A percentile compares a stretch with the other conserved stretches of the same genome.
These are phyloP conservation scores for Drosophila pallidifrons DNA, from an alignment of 1,140 invertebrate species.

Conservation along the genomic window DNA sequence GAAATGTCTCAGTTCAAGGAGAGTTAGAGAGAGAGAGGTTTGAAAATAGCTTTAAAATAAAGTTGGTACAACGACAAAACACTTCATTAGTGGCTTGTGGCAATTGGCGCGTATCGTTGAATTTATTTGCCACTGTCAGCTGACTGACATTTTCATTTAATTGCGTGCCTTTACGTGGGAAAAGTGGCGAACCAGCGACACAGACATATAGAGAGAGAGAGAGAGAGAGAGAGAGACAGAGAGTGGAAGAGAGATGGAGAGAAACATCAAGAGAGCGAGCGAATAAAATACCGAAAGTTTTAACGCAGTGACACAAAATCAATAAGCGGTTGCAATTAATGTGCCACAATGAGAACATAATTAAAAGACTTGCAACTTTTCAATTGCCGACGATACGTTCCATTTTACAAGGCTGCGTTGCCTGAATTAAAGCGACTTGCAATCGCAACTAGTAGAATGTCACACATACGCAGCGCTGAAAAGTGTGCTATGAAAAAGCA, in stretches of 20 bases:
- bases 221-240: neutral
- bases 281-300: slow-evolving; percentile 39
- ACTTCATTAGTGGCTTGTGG: slow-evolving; percentile 51
- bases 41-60: slow-evolving; percentile 20
- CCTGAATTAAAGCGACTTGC: slow-evolving; percentile 1
- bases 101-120: slow-evolving; percentile 51
- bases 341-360: slow-evolving; percentile 35
- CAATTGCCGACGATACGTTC: slow-evolving; percentile 2
- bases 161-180: slow-evolving; percentile 28
- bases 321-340: slow-evolving; percentile 47
- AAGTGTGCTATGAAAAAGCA: slow-evolving; percentile 32
- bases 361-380: slow-evolving; percentile 14
- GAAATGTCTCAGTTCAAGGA: neutral
- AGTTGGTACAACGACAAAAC: slow-evolving; percentile 25
- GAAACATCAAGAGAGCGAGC: neutral
- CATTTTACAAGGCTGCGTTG: neutral
- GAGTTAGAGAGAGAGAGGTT: neutral
- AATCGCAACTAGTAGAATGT: neutral
- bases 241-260: neutral
- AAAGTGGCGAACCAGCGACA: neutral
- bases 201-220: neutral
- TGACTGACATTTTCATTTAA: slow-evolving; percentile 50
- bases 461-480: slow-evolving; percentile 8
- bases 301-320: slow-evolving; percentile 40
- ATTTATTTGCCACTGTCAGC: slow-evolving; percentile 46